These are phyloP conservation scores for Psittacula cyanocephala DNA, from an alignment of 2,113 vertebrate species.

Conservation along the genomic window DNA sequence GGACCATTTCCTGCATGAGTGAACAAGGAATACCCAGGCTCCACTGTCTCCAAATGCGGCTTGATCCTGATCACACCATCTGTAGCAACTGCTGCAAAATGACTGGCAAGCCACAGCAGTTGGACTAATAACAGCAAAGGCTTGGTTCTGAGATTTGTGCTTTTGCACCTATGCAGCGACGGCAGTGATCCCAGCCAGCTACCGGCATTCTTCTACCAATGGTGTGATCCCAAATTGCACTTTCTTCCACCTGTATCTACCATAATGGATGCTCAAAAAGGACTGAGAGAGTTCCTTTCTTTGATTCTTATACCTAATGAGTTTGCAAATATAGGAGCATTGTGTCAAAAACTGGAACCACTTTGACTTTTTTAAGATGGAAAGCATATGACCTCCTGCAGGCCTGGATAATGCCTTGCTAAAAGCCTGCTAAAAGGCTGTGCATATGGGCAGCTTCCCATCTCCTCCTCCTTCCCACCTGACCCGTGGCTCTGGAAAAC, in stretches of 20 bases:
- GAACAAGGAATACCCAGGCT: neutral
- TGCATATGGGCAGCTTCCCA: neutral
- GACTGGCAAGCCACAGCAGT: neutral
- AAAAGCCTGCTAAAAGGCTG: neutral
- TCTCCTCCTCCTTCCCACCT: neutral
- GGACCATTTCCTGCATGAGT: neutral
- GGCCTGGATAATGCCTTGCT: neutral
- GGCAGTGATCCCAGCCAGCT: neutral
- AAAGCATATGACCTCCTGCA: neutral
- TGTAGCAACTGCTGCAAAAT: neutral
- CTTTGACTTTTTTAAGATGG: neutral
- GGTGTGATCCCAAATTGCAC: neutral
- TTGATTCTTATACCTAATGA: neutral
- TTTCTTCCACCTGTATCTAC: neutral
- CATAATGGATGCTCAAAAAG: neutral
- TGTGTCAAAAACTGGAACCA: neutral
- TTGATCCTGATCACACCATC: neutral
- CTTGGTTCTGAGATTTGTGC: neutral
- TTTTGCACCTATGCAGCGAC: neutral
- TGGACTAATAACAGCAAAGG: neutral
- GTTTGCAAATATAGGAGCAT: neutral
- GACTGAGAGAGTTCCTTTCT: neutral
- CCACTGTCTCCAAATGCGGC: neutral
- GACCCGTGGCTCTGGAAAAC: neutral
- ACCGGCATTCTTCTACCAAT: neutral